Conservation (phyloP, 2,113 vertebrate genomes). For the Orthonyx spaldingii region DNA sequence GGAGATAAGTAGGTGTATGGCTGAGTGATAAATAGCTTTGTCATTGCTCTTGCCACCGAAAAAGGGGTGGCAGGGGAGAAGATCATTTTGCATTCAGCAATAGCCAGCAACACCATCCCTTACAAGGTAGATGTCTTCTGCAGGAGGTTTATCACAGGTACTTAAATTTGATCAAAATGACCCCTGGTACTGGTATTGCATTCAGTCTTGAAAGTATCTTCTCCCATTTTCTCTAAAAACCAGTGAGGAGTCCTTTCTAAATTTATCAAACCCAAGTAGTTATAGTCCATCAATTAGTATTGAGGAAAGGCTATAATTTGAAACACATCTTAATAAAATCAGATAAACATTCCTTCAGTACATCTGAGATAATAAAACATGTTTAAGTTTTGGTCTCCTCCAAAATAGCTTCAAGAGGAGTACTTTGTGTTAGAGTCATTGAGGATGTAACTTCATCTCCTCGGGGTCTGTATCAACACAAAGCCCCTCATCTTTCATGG, state of each 20-base stretch:
- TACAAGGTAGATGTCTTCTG: not conserved
- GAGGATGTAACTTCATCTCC: not conserved
- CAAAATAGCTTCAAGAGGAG: not conserved
- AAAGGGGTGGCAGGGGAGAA: not conserved
- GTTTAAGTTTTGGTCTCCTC: not conserved
- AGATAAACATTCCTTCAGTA: not conserved
- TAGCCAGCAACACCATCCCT: not conserved
- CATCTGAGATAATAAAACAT: not conserved
- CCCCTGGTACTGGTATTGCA: not conserved
- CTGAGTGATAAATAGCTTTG: not conserved
- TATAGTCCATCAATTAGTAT: not conserved
- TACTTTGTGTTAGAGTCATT: not conserved
- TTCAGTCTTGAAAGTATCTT: not conserved
- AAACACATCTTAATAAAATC: not conserved
- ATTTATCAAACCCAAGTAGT: not conserved
- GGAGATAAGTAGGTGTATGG: not conserved
- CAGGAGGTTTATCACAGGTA: not conserved
- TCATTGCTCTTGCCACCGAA: not conserved
- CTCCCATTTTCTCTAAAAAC: constrained; percentile 14
- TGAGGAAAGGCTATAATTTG: not conserved
- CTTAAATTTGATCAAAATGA: constrained; percentile 14
- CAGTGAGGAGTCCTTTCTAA: not conserved
- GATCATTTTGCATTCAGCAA: not conserved
- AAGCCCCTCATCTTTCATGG: not conserved
- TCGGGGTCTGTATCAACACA: not conserved